Percentiles rank a stretch among this genome's conserved stretches.
Evolutionary conservation across 2,888 invertebrate genomes (phyloP).

Genomic region (Electrophaes corylata): DNA sequence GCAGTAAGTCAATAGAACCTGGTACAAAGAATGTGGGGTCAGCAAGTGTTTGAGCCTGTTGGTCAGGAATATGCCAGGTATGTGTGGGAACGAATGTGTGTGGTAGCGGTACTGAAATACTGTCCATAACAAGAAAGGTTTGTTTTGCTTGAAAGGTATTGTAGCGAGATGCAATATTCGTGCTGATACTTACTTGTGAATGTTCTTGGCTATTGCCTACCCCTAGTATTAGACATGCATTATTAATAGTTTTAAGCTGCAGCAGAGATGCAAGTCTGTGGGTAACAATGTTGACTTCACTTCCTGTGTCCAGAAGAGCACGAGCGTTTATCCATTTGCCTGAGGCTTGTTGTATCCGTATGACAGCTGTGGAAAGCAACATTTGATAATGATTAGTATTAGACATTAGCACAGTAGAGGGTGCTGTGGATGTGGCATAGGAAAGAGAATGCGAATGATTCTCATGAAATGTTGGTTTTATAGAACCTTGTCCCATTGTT

Average conservation of each 20-base stretch:
- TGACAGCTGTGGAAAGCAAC: background rate
- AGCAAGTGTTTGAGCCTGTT: background rate
- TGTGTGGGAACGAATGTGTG: background rate
- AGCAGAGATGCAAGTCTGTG: background rate
- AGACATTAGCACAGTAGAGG: background rate
- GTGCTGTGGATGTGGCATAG: background rate
- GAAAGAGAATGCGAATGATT: background rate
- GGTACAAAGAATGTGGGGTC: background rate
- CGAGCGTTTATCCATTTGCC: background rate
- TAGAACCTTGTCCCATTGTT: background rate
- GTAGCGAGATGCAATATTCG: background rate
- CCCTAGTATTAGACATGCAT: background rate
- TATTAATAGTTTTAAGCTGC: background rate
- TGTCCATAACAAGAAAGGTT: background rate
- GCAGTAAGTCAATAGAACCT: background rate
- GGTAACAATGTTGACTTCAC: background rate
- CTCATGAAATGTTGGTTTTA: background rate
- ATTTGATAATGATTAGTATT: background rate
- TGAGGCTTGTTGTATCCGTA: background rate
- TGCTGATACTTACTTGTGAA: background rate
- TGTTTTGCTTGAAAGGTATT: background rate
- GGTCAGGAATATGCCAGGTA: background rate
- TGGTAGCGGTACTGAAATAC: background rate
- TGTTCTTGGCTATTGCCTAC: background rate
- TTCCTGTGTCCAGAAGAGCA: background rate